These are phyloP conservation scores for Pogoniulus pusillus DNA, from an alignment of 2,797 vertebrate species.

Conservation along the genomic window DNA sequence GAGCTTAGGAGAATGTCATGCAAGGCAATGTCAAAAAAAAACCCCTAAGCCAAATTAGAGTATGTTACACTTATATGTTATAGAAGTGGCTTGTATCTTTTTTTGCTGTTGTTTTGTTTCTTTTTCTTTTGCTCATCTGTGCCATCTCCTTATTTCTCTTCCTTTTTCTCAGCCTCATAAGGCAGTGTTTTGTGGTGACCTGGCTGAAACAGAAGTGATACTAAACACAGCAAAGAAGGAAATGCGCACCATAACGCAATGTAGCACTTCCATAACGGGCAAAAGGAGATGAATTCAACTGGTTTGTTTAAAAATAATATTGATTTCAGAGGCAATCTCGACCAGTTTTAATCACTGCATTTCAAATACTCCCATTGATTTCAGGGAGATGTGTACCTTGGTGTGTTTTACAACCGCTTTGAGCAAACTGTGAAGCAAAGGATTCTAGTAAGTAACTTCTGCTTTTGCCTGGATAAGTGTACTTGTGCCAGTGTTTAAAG, in stretches of 20 bases:
- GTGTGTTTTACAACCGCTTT: neutral
- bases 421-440: neutral
- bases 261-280: neutral
- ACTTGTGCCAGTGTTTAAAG: neutral
- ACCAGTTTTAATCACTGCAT: neutral
- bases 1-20: neutral
- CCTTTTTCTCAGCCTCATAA: neutral
- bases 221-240: neutral
- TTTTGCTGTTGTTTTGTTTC: neutral
- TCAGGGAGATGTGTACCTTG: neutral
- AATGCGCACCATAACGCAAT: neutral
- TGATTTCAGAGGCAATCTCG: neutral
- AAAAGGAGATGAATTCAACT: neutral
- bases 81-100: neutral
- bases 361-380: neutral
- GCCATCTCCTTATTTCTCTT: neutral
- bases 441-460: neutral
- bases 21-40: neutral
- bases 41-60: neutral
- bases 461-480: neutral
- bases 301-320: neutral
- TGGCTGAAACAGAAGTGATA: neutral
- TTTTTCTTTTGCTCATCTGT: neutral
- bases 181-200: neutral
- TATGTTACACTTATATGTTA: neutral